A percentile compares a stretch with the other conserved stretches of the same genome.
phyloP scores from a whole-genome alignment of 2,797 vertebrate species.

The Clarias fuscus region DNA sequence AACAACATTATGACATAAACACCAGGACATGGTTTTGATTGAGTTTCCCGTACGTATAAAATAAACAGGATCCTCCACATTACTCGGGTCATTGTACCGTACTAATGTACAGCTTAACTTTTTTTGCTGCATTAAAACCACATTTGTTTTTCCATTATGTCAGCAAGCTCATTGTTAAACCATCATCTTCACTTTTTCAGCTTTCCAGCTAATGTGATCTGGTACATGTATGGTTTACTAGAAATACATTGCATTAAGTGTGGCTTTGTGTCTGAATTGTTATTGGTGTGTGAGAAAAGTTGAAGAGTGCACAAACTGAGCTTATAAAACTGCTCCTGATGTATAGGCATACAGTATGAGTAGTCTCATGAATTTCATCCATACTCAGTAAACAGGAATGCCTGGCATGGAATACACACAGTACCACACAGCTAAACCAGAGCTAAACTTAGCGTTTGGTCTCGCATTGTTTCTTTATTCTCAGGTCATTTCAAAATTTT shows the following conservation, averaged over 20 bases:
- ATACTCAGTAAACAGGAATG: neutral
- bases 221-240: slow-evolving; percentile 6
- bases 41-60: neutral
- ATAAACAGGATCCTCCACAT: neutral
- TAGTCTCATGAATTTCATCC: neutral
- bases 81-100: neutral
- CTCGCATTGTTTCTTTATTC: neutral
- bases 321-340: neutral
- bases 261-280: slow-evolving; percentile 10
- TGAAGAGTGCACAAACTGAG: neutral
- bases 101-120: slow-evolving; percentile 8
- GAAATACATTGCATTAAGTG: slow-evolving; percentile 12
- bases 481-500: neutral
- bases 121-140: neutral
- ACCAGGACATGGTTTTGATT: slow-evolving; percentile 6
- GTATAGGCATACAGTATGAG: neutral
- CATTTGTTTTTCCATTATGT: slow-evolving; percentile 36
- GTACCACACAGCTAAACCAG: neutral
- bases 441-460: neutral
- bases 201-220: slow-evolving; percentile 23
- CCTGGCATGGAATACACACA: neutral
- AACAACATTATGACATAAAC: neutral
- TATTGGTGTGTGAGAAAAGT: slow-evolving; percentile 11
- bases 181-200: slow-evolving; percentile 15
- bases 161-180: neutral